Conservation (phyloP, 1,140 invertebrate genomes). For the Parasteatoda tepidariorum region DNA sequence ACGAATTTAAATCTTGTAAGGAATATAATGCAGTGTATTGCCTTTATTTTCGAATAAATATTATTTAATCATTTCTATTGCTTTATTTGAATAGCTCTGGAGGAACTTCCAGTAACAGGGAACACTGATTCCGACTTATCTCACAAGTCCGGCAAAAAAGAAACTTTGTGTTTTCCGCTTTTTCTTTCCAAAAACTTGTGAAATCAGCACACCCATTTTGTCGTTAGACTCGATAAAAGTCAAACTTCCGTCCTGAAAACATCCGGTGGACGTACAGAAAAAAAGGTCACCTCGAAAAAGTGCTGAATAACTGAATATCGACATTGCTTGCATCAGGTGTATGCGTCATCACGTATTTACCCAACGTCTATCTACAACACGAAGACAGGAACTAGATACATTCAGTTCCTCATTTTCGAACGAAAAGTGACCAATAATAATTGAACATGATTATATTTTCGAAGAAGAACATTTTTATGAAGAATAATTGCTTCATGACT, state of each 20-base stretch:
- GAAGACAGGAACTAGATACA: conserved; percentile 40
- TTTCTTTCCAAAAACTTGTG: conserved; percentile 42
- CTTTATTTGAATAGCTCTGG: too few species aligned
- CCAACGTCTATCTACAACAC: background rate
- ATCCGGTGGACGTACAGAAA: conserved; percentile 53
- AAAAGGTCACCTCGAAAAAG: conserved; percentile 42
- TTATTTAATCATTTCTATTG: too few species aligned
- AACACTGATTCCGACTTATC: conserved; percentile 7
- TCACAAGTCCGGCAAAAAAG: conserved; percentile 43
- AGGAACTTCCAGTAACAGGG: too few species aligned
- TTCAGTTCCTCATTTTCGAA: conserved; percentile 25
- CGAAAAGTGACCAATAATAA: conserved; percentile 33
- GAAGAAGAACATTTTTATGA: too few species aligned
- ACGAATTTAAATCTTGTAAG: too few species aligned
- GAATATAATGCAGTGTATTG: too few species aligned
- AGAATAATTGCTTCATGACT: too few species aligned
- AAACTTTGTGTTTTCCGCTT: conserved; percentile 47
- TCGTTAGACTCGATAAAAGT: conserved; percentile 43
- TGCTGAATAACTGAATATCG: conserved; percentile 37
- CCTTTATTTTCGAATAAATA: too few species aligned
- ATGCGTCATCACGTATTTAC: conserved; percentile 22
- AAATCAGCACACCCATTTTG: conserved; percentile 54
- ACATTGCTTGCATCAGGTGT: conserved; percentile 11
- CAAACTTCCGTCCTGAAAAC: conserved; percentile 57
- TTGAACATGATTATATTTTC: background rate